Conservation (phyloP, 2,797 vertebrate species). For the Diplodus sargus region DNA sequence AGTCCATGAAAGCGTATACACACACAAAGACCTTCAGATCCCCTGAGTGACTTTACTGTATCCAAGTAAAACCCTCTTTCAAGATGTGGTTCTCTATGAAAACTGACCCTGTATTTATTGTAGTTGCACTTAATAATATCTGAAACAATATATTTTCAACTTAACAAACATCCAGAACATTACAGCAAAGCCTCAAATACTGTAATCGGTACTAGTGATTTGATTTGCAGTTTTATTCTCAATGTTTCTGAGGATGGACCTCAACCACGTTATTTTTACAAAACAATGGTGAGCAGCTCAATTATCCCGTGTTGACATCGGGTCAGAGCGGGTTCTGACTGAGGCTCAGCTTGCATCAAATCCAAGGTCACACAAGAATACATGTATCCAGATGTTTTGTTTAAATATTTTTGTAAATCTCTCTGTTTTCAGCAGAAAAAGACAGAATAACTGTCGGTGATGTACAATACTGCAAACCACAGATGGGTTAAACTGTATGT, state of each 20-base stretch:
- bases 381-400: neutral
- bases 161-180: constrained; percentile 42
- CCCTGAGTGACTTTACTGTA: constrained; percentile 50
- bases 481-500: no score
- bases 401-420: no score
- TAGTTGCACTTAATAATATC: constrained; percentile 56
- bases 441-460: no score
- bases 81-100: constrained; percentile 62
- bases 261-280: constrained; percentile 16
- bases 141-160: constrained; percentile 59
- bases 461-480: no score
- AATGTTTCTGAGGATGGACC: neutral
- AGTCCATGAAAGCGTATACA: constrained; percentile 56
- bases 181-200: constrained; percentile 11
- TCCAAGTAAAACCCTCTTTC: constrained; percentile 70
- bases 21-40: constrained; percentile 57
- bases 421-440: no score
- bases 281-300: constrained; percentile 15
- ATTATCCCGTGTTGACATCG: neutral
- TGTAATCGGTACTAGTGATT: constrained; percentile 20
- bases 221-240: constrained; percentile 18
- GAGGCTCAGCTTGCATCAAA: constrained; percentile 2
- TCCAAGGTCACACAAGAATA: neutral
- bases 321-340: constrained; percentile 2
- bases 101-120: constrained; percentile 58